phyloP scores from a whole-genome alignment of 1,140 invertebrate species.

The Drosophila gunungcola region DNA sequence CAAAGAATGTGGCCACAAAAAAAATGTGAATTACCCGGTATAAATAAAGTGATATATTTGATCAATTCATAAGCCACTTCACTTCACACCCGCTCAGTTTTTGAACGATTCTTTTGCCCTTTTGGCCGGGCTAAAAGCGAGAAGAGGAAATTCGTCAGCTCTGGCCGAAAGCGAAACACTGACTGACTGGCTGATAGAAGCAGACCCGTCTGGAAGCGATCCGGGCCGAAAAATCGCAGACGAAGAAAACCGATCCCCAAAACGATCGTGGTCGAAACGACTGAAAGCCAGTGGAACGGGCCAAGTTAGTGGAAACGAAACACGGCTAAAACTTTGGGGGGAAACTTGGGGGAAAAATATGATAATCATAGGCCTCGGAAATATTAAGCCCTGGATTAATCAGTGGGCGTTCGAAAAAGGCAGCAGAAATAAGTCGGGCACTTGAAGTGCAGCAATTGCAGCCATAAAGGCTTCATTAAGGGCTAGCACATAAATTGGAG shows the following conservation, averaged over 20 bases:
- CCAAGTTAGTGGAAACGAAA: conserved; percentile 45
- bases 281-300: conserved; percentile 12
- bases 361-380: conserved; percentile 57
- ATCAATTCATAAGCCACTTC: conserved; percentile 29
- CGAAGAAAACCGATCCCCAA: not conserved
- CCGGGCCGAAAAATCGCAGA: conserved; percentile 1
- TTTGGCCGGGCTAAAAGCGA: conserved; percentile 23
- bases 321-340: conserved; percentile 3
- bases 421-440: conserved; percentile 4
- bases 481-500: not conserved
- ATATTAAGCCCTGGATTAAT: conserved; percentile 39
- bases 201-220: conserved; percentile 7
- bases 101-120: conserved; percentile 20
- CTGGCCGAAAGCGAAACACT: conserved; percentile 72
- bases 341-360: conserved; percentile 30
- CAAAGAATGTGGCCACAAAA: conserved; percentile 8
- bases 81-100: conserved; percentile 32
- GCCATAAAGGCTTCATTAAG: conserved; percentile 6
- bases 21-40: conserved; percentile 22
- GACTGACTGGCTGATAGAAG: conserved; percentile 49
- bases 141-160: conserved; percentile 56
- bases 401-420: conserved; percentile 18
- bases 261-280: conserved; percentile 33
- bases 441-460: conserved; percentile 11
- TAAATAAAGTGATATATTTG: conserved; percentile 4